Conservation (phyloP, 37 sponge, comb jelly and placozoan species). For the Aphrocallistes beatrix region DNA sequence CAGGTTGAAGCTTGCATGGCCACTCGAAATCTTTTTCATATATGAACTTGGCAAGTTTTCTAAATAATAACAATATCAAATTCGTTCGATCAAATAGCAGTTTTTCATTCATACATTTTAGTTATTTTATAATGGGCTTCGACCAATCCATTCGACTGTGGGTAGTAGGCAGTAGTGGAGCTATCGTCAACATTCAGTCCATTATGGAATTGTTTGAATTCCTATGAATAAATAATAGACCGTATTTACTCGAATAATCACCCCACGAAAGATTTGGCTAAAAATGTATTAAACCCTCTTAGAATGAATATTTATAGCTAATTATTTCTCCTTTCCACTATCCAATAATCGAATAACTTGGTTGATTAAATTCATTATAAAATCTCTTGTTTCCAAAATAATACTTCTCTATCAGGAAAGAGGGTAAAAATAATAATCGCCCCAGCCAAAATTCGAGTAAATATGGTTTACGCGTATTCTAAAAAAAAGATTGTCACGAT, state of each 20-base stretch:
- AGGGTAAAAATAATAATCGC: too few relatives aligned
- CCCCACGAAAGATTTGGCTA: background rate
- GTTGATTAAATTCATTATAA: too few relatives aligned
- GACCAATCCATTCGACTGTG: slow-evolving; percentile 3
- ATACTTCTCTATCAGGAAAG: too few relatives aligned
- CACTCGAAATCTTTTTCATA: background rate
- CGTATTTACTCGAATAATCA: background rate
- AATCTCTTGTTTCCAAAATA: too few relatives aligned
- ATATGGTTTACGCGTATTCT: too few relatives aligned
- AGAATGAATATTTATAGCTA: too few relatives aligned
- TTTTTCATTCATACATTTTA: slow-evolving; percentile 3
- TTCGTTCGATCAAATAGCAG: background rate
- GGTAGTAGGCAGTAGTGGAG: background rate
- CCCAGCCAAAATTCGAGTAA: too few relatives aligned
- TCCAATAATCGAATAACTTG: too few relatives aligned
- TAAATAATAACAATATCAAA: background rate
- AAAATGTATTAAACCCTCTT: too few relatives aligned
- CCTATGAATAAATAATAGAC: background rate
- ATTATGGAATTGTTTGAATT: background rate
- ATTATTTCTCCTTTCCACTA: too few relatives aligned
- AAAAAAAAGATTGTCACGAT: too few relatives aligned
- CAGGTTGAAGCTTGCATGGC: slow-evolving; percentile 14
- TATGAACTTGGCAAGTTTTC: background rate
- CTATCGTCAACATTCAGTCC: background rate
- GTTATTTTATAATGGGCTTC: background rate